phyloP scores from a whole-genome alignment of 2,113 vertebrate genomes.

The Myodes glareolus region DNA sequence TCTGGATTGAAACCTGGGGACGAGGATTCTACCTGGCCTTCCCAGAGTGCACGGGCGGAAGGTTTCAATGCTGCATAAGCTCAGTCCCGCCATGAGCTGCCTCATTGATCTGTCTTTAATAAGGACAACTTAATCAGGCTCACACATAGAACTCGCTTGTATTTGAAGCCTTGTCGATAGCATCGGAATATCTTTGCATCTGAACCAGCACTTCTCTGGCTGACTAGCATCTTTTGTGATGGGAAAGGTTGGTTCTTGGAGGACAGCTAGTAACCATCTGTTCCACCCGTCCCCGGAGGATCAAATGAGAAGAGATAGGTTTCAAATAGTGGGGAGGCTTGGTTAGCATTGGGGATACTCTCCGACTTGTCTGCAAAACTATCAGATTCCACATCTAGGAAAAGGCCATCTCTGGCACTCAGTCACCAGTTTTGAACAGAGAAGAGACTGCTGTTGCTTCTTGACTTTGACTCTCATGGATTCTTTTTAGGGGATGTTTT shows the following conservation, averaged over 20 bases:
- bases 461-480: background rate
- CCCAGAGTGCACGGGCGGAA: slow-evolving; percentile 18
- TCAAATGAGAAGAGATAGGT: slow-evolving; percentile 46
- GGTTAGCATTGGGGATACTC: background rate
- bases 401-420: background rate
- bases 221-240: slow-evolving; percentile 24
- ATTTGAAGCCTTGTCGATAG: slow-evolving; percentile 64
- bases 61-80: background rate
- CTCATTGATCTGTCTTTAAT: slow-evolving; percentile 58
- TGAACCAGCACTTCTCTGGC: slow-evolving; percentile 55
- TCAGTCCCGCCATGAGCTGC: background rate
- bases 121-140: slow-evolving; percentile 68
- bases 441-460: background rate
- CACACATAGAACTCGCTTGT: slow-evolving; percentile 35
- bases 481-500: slow-evolving; percentile 5
- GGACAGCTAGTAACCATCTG: slow-evolving; percentile 61
- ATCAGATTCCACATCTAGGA: background rate
- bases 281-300: slow-evolving; percentile 41
- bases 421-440: background rate
- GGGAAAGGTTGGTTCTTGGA: slow-evolving; percentile 39
- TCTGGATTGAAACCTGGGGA: slow-evolving; percentile 8
- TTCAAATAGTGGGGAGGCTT: slow-evolving; percentile 21
- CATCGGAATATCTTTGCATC: slow-evolving; percentile 71
- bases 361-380: background rate
- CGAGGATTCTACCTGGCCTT: background rate